Evolutionary conservation across 2,797 vertebrate genomes (phyloP).

Genomic region (Pelobates cultripes): DNA sequence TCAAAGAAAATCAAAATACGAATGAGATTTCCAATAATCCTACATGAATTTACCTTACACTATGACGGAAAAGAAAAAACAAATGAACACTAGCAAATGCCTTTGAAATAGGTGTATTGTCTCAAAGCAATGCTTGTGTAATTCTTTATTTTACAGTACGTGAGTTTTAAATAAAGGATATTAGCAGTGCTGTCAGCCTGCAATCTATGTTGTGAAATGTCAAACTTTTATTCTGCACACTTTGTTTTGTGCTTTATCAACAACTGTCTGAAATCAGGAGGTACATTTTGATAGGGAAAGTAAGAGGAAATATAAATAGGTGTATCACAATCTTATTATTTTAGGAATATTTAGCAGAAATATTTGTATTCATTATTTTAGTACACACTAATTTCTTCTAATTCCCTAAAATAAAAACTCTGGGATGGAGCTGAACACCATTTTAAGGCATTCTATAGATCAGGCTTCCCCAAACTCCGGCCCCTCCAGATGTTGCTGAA

Average conservation of each 20-base stretch:
- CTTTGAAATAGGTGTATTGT: background rate
- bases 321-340: too few species aligned
- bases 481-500: too few species aligned
- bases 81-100: background rate
- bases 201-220: background rate
- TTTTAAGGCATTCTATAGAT: too few species aligned
- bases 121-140: background rate
- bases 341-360: too few species aligned
- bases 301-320: too few species aligned
- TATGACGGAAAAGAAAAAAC: background rate
- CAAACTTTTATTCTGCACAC: background rate
- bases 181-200: constrained; percentile 1
- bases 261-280: background rate
- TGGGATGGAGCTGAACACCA: too few species aligned
- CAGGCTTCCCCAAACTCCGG: too few species aligned
- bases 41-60: background rate
- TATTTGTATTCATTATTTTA: too few species aligned
- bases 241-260: background rate
- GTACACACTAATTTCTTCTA: too few species aligned
- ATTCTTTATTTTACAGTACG: background rate
- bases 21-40: background rate
- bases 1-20: too few species aligned
- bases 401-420: too few species aligned
- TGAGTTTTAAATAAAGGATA: background rate
- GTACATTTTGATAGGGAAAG: background rate